Percentiles rank a stretch among this genome's conserved stretches.
These are phyloP conservation scores for Schizopygopsis pylzovi DNA, from an alignment of 2,797 vertebrate species.

Conservation along the genomic window DNA sequence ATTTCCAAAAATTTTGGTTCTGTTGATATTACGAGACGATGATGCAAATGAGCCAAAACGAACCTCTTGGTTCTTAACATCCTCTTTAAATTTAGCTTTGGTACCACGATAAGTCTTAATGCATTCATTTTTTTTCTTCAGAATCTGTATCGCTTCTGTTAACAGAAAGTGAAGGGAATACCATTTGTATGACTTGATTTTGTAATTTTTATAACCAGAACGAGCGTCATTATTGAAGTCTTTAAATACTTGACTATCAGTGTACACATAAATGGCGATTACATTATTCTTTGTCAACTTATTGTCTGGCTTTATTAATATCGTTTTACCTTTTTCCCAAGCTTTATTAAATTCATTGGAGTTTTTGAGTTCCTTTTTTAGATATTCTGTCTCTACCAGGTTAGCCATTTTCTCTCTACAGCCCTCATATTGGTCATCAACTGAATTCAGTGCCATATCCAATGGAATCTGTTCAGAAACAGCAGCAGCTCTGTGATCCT, in stretches of 20 bases:
- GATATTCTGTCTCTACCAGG: not conserved
- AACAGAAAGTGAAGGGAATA: conserved; percentile 18
- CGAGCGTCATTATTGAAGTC: no score
- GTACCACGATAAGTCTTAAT: no score
- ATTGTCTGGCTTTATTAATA: no score
- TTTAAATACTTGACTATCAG: not conserved
- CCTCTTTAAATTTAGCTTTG: accelerated
- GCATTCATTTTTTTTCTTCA: no score
- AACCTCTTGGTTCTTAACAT: not conserved
- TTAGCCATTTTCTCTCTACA: not conserved
- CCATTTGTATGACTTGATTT: no score
- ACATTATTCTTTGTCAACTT: no score
- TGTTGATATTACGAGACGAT: not conserved
- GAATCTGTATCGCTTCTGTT: not conserved
- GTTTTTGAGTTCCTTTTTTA: not conserved
- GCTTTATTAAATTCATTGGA: no score
- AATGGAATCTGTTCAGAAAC: no score
- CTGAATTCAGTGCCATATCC: not conserved
- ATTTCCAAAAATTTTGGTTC: not conserved
- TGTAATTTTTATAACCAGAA: no score
- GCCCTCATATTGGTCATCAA: not conserved
- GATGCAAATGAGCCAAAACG: not conserved
- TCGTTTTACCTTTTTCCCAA: no score
- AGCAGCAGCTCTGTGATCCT: not conserved
- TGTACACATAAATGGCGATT: not conserved